Conservation (phyloP, 2,797 vertebrate genomes). For the Tokudaia muenninki region DNA sequence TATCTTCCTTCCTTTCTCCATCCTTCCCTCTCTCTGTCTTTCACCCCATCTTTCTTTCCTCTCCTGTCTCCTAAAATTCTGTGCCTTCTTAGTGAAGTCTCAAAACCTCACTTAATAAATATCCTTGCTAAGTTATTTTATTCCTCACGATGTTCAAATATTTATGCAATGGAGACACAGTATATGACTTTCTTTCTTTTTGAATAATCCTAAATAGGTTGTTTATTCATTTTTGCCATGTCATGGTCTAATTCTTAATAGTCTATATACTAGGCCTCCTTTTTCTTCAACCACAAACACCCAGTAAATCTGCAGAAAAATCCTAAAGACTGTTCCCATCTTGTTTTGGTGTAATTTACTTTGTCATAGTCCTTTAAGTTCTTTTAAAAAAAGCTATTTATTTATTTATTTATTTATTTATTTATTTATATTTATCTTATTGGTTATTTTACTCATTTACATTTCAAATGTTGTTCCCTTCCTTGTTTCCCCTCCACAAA, state of each 20-base stretch:
- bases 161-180: neutral
- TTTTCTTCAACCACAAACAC: neutral
- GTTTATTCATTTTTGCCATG: neutral
- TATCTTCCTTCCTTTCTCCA: fast-evolving
- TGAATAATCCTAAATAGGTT: neutral
- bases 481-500: too few relatives aligned
- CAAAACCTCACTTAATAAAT: neutral
- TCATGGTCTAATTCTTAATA: neutral
- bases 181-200: neutral
- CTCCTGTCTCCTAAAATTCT: neutral
- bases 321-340: fast-evolving
- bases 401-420: neutral
- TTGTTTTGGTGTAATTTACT: neutral
- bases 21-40: neutral
- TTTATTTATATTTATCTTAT: neutral
- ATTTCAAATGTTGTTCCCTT: too few relatives aligned
- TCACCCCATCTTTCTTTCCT: neutral
- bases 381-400: neutral
- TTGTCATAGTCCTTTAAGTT: neutral
- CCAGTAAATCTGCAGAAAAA: neutral
- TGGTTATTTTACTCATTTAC: too few relatives aligned
- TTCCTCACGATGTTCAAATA: neutral
- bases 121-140: neutral
- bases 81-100: neutral
- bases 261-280: neutral